Evolutionary conservation across 2,113 vertebrate genomes (phyloP), one percentile per base, ranked within the genome.

Genomic region (Anhinga rufa): DNA sequence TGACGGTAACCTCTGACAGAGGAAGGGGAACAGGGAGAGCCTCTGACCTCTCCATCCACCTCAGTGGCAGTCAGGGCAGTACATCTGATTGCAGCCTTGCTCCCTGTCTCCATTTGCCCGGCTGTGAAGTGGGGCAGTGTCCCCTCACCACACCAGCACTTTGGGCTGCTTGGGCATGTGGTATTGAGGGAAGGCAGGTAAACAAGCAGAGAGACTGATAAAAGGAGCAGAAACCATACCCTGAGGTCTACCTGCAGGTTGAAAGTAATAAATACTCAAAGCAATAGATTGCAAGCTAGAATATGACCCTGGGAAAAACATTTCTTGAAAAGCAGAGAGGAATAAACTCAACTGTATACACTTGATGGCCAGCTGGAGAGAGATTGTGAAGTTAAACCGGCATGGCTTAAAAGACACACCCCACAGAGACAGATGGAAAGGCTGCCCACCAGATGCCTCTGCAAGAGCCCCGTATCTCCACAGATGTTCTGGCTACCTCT

Each of bases 111-210:
- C 13, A 8, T 60, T 60, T 69, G 11, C 36, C 64, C 22, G 46
- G 40, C 77, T 46, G n/a, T 46, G 28, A 78, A 15, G 0, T 22
- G 46, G 8, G 8, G n/a, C n/a, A 44, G n/a, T 15, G 24, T 17
- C 5, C 29, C 14, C 31, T 55, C 13, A 34, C 3, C 21, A 17
- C 11, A 19, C 0, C 0, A n/a, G 8, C 0, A 2, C 36, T 62
- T 60, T n/a, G 42, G 71, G 42, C 55, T 85, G 25, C 54, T 61
- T 76, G 36, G 36, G 9, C 2, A 1, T 2, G 2, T 15, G 58
- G 9, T 38, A 36, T 34, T 40, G n/a, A 71, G 12, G 44, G 16
- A 90, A 84, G 32, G 51, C 55, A 65, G 20, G 13, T 13, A 40
- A 61, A 77, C 29, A 29, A 60, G 49, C 10, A 55, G 9, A 58